Conservation (phyloP, 2,113 vertebrate species). For the Oreotragus oreotragus region DNA sequence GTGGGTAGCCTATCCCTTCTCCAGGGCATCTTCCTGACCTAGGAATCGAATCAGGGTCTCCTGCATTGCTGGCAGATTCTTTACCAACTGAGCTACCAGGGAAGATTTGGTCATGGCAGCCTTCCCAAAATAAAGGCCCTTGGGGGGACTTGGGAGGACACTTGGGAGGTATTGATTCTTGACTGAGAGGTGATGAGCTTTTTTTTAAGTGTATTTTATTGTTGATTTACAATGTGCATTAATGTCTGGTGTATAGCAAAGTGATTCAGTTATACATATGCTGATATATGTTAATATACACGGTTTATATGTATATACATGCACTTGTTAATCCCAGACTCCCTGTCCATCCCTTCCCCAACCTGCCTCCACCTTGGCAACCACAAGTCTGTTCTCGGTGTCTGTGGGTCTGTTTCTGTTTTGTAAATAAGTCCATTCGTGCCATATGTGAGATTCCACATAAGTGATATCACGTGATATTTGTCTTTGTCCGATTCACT, state of each 20-base stretch:
- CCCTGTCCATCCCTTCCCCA: neutral
- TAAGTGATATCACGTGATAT: neutral
- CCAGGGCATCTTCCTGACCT: no score
- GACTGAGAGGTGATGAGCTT: neutral
- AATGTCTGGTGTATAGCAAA: neutral
- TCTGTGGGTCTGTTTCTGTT: neutral
- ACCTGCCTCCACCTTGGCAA: neutral
- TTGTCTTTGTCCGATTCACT: neutral
- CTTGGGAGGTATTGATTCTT: neutral
- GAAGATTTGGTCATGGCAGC: neutral
- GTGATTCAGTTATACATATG: neutral
- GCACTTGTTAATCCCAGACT: neutral
- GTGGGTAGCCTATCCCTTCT: no score
- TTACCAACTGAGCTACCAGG: neutral
- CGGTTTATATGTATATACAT: neutral
- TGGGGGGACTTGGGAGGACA: neutral
- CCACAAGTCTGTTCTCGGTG: neutral
- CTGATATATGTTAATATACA: neutral
- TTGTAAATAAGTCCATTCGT: neutral
- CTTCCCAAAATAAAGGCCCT: neutral
- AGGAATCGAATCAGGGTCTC: no score
- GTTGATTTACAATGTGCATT: neutral
- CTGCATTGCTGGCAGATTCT: no score
- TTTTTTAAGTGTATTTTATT: neutral
- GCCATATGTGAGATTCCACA: neutral